Evolutionary conservation across 2,113 vertebrate species (phyloP), one percentile per base, ranked within the genome.

Genomic region (Xiphophorus hellerii): DNA sequence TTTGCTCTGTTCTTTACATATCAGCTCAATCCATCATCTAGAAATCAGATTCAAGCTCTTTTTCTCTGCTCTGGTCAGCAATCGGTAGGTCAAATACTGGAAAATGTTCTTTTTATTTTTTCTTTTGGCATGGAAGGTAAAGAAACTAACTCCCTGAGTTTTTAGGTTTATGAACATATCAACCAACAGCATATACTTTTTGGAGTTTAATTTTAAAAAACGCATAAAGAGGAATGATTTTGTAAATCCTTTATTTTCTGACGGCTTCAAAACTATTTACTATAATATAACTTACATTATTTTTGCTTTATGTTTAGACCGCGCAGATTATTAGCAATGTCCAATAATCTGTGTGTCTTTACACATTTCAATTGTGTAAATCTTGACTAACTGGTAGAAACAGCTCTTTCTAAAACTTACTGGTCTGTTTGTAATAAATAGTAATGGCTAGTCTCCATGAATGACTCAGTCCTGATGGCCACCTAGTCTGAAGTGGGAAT

Each of bases 361-460:
- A 30, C 3, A 28, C 39, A 6, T 28, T 1, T 62, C 30, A 29
- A 5, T 12, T 44, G 12, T 44, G 27, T 62, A 17, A 44, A 73
- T 63, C 30, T 64, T 62, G 15, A 62, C 44, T 20, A 60, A 66
- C n/a, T 70, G 51, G 15, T 35, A 20, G 31, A 68, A 51, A 29
- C 63, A 83, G 71, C 91, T 94, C 88, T 91, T 94, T 94, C 92
- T 93, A 93, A 95, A 94, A 92, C 93, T 79, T 30, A 31, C 64
- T 91, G 92, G 93, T 94, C 95, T 94, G 89, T 92, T 84, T 85
- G 94, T 92, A 94, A 94, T 93, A 94, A 96, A 97, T 92, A 94
- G 94, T 93, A 92, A 90, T 27, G 88, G 94, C 92, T 93, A 31
- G 84, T 80, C 91, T 96, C 95, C 93, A 93, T 94, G 95, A 95